Evolutionary conservation across 2,797 vertebrate genomes (phyloP), one percentile per base, ranked within the genome.

Genomic region (Eremophila alpestris): DNA sequence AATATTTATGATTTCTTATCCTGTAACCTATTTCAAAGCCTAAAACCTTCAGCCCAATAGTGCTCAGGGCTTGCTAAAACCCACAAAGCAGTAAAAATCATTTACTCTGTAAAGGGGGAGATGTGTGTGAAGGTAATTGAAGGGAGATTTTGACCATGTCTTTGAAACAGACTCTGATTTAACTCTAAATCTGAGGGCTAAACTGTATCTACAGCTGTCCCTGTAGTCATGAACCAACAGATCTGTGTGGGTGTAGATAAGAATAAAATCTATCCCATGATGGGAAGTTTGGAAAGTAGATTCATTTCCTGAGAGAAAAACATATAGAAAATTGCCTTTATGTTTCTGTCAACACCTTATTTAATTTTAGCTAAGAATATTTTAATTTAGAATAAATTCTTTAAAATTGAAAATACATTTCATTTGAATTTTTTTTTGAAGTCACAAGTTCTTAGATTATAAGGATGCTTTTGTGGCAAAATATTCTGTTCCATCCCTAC

Each of bases 1-100:
- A 91, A 91, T 94, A 90, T 89, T 94, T 94, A 94, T 95, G 82
- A 83, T 93, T 92, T 89, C 46, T 89, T 90, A 94, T 58, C 90
- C 67, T 86, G 43, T 59, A 93, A 93, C 58, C 52, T 83, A 90
- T 93, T 96, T 91, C 88, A 89, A 91, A 95, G 95, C 69, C 76
- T 74, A 92, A 90, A 96, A 74, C 71, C 60, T 86, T 63, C 49
- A 80, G 75, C 54, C 83, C 56, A 90, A 62, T 84, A 90, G 90
- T 24, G 68, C 52, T 90, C 23, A 88, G 54, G 59, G 74, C 75
- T 90, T 84, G 75, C 75, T n/a, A 95, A 94, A 94, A 70, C 67
- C 88, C 87, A 95, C 74, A 94, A 75, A 94, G 91, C 74, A 85
- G 60, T 70, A 84, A 87, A 94, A 80, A 38, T 93, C 22, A 94